Base-by-base conservation (phyloP, 2,797 vertebrate genomes). In the Melanotaenia trifasciata region DNA sequence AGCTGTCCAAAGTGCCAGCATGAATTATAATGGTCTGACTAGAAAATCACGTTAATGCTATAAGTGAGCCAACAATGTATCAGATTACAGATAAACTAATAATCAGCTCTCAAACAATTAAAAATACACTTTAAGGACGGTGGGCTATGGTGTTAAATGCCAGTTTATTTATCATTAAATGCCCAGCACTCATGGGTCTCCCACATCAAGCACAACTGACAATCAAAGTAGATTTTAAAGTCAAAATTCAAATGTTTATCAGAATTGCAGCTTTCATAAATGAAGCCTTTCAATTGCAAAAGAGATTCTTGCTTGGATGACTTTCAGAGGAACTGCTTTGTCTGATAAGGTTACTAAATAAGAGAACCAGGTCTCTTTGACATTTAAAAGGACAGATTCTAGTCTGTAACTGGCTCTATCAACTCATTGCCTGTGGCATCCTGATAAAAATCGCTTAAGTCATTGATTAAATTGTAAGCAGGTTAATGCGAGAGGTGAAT, bases 391-490 rank as follows among this genome's bases (percentile, higher is more conserved):
- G 71, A 82, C 61, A 85, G 54, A 73, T 72, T 86, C 70, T 50
- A 74, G 70, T 83, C 68, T 62, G 67, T 77, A 79, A 78, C 78
- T 69, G 61, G 62, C 73, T 84, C 79, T 58, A 84, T 90, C 88
- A 87, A 89, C 67, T 77, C 74, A 80, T 74, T 86, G 89, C 87
- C 86, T 85, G 86, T 84, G 86, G 84, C 80, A 74, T 85, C 67
- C 84, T 88, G 87, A 92, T 92, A 88, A 91, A 91, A 92, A 94
- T 89, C 89, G 89, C 89, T 93, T 87, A 90, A 87, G 92, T 89
- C 90, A 94, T 92, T 91, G 92, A 94, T 94, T 93, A 90, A 90
- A 89, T 86, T 79, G 87, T 91, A 90, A 92, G 88, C 87, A 88
- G 92, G 90, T 94, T 93, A 93, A 94, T 92, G 78, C 83, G 74